Percentiles rank a stretch among this genome's conserved stretches.
Evolutionary conservation across 2,888 invertebrate species (phyloP).

Genomic region (Drosophila melanosoma): DNA sequence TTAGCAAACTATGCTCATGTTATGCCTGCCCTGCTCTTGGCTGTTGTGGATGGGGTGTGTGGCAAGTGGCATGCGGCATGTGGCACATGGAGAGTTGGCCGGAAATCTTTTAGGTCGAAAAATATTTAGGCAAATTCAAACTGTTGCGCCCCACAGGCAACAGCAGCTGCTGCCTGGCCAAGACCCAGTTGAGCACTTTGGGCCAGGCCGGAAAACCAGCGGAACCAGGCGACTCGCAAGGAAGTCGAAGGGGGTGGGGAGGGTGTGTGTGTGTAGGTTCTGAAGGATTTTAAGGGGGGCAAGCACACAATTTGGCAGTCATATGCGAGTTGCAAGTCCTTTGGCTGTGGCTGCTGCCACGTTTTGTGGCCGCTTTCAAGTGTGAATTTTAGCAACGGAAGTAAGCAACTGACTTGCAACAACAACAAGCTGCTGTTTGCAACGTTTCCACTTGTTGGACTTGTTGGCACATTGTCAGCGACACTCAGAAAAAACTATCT

Average conservation of each 20-base stretch:
- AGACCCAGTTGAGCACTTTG: conserved; percentile 29
- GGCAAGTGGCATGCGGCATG: background rate
- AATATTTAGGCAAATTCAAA: conserved; percentile 72
- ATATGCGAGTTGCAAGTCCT: conserved; percentile 48
- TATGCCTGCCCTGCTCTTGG: conserved; percentile 15
- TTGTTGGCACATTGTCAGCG: conserved; percentile 2
- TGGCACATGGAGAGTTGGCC: conserved; percentile 30
- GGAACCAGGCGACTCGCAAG: background rate
- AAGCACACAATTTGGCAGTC: conserved; percentile 62
- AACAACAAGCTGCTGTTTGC: conserved; percentile 19
- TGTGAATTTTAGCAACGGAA: conserved; percentile 58
- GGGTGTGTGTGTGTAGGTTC: background rate
- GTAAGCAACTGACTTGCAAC: conserved; percentile 52
- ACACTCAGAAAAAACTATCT: background rate
- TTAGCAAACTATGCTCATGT: conserved; percentile 68
- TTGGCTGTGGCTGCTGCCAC: conserved; percentile 3
- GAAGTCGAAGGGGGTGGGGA: too few species aligned
- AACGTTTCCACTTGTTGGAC: conserved; percentile 47
- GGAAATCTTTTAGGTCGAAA: conserved; percentile 72
- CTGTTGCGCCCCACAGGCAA: conserved; percentile 61
- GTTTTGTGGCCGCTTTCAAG: conserved; percentile 43
- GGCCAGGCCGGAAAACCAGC: conserved; percentile 42
- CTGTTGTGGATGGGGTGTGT: conserved; percentile 4
- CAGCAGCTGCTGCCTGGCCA: conserved; percentile 3
- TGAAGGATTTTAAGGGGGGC: background rate